These are phyloP conservation scores for Diorhabda carinulata DNA, from an alignment of 1,140 invertebrate species.

Conservation along the genomic window DNA sequence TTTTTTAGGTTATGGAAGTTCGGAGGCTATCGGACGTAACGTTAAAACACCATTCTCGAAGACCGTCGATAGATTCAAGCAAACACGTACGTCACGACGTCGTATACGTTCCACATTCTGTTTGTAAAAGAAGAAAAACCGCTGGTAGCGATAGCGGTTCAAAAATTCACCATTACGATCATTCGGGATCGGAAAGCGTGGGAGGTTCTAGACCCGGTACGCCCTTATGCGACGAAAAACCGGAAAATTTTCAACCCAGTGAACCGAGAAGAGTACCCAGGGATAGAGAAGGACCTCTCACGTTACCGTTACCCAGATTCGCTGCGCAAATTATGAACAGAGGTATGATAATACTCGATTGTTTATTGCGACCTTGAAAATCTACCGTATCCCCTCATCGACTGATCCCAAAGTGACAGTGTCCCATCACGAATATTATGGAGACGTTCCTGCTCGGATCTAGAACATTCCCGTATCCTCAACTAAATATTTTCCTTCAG, in stretches of 20 bases:
- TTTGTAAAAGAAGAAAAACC: slow-evolving; percentile 48
- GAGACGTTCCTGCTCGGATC: too few relatives aligned
- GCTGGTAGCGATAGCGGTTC: slow-evolving; percentile 45
- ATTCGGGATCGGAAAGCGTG: slow-evolving; percentile 51
- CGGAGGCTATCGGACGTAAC: slow-evolving; percentile 53
- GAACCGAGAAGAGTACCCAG: slow-evolving; percentile 64
- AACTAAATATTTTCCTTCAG: too few relatives aligned
- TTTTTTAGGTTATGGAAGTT: slow-evolving; percentile 50
- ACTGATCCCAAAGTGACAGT: too few relatives aligned
- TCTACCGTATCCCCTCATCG: too few relatives aligned
- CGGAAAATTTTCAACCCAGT: slow-evolving; percentile 67
- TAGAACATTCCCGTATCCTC: too few relatives aligned
- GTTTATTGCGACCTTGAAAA: too few relatives aligned
- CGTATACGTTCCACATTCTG: slow-evolving; percentile 42
- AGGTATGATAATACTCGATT: slow-evolving; percentile 4
- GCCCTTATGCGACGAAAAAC: slow-evolving; percentile 76
- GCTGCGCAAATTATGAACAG: slow-evolving; percentile 61
- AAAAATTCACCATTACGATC: slow-evolving; percentile 48
- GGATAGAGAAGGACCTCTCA: slow-evolving; percentile 66
- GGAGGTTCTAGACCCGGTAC: slow-evolving; percentile 73
- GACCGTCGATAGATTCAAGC: slow-evolving; percentile 51
- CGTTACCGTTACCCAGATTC: slow-evolving; percentile 79
- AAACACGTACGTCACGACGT: slow-evolving; percentile 37
- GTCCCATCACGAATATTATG: too few relatives aligned
- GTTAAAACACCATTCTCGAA: slow-evolving; percentile 50